Evolutionary conservation across 2,888 invertebrate species (phyloP).

Genomic region (Octonoba sinensis): DNA sequence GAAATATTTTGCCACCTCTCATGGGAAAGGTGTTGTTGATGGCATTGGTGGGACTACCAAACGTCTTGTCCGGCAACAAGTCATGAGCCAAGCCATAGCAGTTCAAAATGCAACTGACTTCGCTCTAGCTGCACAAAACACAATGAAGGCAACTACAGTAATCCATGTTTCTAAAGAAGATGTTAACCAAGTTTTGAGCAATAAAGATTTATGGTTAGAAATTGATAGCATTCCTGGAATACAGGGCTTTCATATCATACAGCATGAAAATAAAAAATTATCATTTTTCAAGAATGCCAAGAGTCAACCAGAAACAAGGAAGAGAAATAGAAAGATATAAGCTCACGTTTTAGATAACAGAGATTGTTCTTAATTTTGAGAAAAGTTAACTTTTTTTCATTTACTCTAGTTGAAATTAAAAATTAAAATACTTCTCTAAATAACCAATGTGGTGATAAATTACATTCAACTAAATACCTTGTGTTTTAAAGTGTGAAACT

Average conservation of each 20-base stretch:
- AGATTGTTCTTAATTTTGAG: neutral
- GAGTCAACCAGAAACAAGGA: neutral
- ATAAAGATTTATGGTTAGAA: neutral
- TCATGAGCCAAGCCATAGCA: neutral
- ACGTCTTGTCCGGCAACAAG: neutral
- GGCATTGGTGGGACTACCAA: neutral
- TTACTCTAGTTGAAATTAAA: no score
- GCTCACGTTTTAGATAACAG: neutral
- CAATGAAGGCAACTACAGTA: neutral
- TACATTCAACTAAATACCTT: no score
- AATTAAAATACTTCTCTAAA: neutral
- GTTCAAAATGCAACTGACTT: neutral
- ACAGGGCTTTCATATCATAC: neutral
- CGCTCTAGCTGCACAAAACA: neutral
- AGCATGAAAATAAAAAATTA: neutral
- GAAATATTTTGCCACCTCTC: slow-evolving; percentile 5
- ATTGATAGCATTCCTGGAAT: neutral
- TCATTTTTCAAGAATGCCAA: neutral
- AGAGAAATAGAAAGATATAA: neutral
- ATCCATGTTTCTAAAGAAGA: neutral
- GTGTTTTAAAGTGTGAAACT: no score
- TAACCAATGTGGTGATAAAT: neutral
- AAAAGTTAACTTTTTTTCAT: neutral
- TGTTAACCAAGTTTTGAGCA: neutral
- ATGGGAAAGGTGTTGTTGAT: slow-evolving; percentile 1